Conservation (phyloP, 2,113 vertebrate species). For the Myiopsitta monachus region DNA sequence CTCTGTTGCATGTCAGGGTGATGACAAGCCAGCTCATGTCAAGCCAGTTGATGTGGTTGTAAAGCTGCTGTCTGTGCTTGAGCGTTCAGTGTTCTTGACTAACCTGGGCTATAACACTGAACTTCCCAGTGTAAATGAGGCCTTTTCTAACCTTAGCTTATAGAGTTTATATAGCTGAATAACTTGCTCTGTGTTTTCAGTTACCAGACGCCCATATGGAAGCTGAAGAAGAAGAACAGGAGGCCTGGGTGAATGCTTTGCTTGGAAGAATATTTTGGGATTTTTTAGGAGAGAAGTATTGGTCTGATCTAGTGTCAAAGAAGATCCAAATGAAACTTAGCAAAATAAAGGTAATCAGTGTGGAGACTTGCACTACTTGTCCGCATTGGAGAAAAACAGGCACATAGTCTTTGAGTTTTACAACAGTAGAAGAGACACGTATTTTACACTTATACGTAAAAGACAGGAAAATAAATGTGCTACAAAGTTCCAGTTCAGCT, state of each 20-base stretch:
- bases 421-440: background rate
- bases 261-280: conserved; percentile 97
- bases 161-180: background rate
- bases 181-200: conserved; percentile 70
- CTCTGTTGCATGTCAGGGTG: background rate
- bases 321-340: conserved; percentile 99
- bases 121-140: background rate
- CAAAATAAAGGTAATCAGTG: conserved; percentile 89
- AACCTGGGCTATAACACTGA: background rate
- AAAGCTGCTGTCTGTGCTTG: background rate
- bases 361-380: background rate
- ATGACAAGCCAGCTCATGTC: background rate
- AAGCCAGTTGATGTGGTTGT: background rate
- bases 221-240: conserved; percentile 79
- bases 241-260: conserved; percentile 95
- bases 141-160: background rate
- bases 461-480: background rate
- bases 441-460: background rate
- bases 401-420: background rate
- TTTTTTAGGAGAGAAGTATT: conserved; percentile 97
- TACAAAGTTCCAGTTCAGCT: background rate
- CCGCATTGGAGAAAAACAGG: background rate
- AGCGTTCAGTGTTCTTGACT: background rate
- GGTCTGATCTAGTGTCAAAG: conserved; percentile 94
- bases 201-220: conserved; percentile 64